A percentile compares a stretch with the other conserved stretches of the same genome.
phyloP scores from a whole-genome alignment of 2,797 vertebrate genomes.

The Salarias fasciatus region DNA sequence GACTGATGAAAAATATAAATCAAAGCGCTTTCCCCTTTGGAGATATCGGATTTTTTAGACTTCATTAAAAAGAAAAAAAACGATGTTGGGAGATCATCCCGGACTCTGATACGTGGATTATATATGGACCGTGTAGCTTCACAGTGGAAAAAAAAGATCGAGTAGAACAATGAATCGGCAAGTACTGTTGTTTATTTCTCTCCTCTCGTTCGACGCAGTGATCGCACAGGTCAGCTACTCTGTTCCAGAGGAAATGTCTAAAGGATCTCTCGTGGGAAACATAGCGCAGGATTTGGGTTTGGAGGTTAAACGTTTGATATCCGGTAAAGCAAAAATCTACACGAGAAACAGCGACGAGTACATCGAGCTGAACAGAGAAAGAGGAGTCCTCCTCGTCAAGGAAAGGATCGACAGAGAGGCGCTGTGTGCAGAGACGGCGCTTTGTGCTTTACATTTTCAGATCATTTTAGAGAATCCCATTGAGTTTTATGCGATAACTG shows the following conservation, averaged over 20 bases:
- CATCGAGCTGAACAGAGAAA: constrained; percentile 63
- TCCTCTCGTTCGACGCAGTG: constrained; percentile 57
- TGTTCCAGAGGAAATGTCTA: constrained; percentile 85
- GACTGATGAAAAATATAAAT: background rate
- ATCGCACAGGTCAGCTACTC: constrained; percentile 84
- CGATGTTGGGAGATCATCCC: background rate
- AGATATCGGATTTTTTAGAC: too few species aligned
- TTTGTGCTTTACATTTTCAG: constrained; percentile 72
- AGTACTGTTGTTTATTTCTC: constrained; percentile 49
- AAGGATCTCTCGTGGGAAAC: constrained; percentile 71
- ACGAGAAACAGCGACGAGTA: constrained; percentile 56
- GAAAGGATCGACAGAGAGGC: constrained; percentile 72
- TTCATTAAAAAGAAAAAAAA: too few species aligned
- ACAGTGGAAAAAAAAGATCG: too few species aligned
- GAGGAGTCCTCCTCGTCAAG: constrained; percentile 65
- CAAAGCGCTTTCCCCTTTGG: too few species aligned
- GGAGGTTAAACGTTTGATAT: constrained; percentile 49
- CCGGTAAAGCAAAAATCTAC: constrained; percentile 65
- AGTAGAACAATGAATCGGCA: constrained; percentile 69
- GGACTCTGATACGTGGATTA: background rate
- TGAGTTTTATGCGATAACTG: constrained; percentile 64
- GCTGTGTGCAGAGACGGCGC: constrained; percentile 59
- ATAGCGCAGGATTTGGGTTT: constrained; percentile 70
- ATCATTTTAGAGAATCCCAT: constrained; percentile 74
- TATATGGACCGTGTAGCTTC: background rate